Base-by-base conservation (phyloP, 2,888 invertebrate genomes). In the Tortricodes alternella region DNA sequence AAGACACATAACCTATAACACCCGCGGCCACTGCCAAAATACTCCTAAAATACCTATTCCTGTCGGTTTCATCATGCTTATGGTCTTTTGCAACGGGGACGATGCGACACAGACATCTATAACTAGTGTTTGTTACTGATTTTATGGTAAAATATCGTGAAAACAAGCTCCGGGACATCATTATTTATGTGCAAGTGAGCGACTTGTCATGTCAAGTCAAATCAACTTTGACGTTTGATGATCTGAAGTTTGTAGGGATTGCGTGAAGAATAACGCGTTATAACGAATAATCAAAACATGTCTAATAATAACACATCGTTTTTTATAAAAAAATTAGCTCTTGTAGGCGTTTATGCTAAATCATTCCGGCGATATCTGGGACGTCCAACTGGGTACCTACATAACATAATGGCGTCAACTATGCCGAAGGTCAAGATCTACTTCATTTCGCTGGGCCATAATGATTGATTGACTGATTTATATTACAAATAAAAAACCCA, bases 1-100 rank as follows among this genome's bases (percentile, higher is more conserved):
- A 71, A 73, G 84, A 75, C 74, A 86, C 83, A 76, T 92, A 92
- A 74, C 91, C 85, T 78, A 92, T 68, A 58, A 91, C 77, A 15
- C 92, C 88, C 7, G 85, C 78, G 1, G 88, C 85, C 1, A 89
- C 76, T 6, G 79, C 81, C 37, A 89, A 59, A 58, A 86, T 62
- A 61, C 85, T 74, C 57, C 74, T 67, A 55, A 76, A 76, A 65
- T 71, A 77, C 55, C 66, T 72, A 59, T 67, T 76, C 48, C 62
- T 72, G 48, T 59, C 62, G 18, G 71, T 66, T 57, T 69, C 62
- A 52, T 68, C 66, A 16, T 62, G 74, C 11, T 70, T 68, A 63
- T 74, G 58, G 44, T 70, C 74, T 51, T 76, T 72, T 63, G 63
- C 74, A 8, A 65, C 61, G 53, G 75, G 62, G 38, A 78, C 46